Conservation (phyloP, 2,113 vertebrate species). For the Callionymus lyra region DNA sequence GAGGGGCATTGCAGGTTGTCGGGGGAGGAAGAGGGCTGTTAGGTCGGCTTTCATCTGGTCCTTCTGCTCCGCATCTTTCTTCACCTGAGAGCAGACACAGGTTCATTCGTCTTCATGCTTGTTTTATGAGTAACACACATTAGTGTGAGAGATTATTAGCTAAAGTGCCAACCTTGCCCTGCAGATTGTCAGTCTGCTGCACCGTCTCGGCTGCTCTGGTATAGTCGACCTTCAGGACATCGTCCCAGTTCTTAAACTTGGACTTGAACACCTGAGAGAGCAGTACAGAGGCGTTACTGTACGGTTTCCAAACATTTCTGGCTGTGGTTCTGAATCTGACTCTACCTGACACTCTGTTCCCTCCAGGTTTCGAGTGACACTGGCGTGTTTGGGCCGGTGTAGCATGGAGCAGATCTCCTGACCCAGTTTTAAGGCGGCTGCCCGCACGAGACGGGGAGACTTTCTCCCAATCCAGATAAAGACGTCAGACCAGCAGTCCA, state of each 20-base stretch:
- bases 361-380: constrained; percentile 88
- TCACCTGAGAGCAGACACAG: constrained; percentile 53
- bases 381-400: constrained; percentile 86
- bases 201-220: constrained; percentile 87
- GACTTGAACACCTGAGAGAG: constrained; percentile 87
- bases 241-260: constrained; percentile 98
- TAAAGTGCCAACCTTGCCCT: constrained; percentile 68
- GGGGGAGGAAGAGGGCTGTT: constrained; percentile 87
- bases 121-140: no score
- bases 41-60: constrained; percentile 97
- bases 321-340: no score
- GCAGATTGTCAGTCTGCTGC: constrained; percentile 67
- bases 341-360: constrained; percentile 85
- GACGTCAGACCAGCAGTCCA: constrained; percentile 95
- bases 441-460: constrained; percentile 86
- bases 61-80: constrained; percentile 83
- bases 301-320: neutral
- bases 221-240: constrained; percentile 91
- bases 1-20: constrained; percentile 86
- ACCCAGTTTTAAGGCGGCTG: constrained; percentile 88
- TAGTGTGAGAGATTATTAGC: no score
- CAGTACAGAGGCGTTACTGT: neutral
- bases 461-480: constrained; percentile 98
- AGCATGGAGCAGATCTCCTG: constrained; percentile 95
- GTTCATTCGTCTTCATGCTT: neutral